Base-by-base conservation (phyloP, 1,140 invertebrate genomes). In the Drosophila persimilis region DNA sequence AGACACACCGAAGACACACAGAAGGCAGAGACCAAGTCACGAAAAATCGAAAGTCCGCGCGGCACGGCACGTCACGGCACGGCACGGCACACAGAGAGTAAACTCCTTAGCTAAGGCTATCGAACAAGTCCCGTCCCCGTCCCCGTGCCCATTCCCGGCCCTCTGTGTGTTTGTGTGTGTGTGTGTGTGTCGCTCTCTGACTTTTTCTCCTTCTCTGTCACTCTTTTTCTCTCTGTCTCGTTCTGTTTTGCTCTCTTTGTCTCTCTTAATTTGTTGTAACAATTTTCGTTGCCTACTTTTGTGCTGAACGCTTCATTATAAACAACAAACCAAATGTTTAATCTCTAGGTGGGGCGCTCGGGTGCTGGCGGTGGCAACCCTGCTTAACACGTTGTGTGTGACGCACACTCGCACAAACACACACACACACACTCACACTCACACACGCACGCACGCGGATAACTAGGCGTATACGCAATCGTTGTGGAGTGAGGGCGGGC, bases 391-490 rank as follows among this genome's bases (percentile, higher is more conserved):
- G 66, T 77, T 77, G 73, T 80, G 77, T 75, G 65, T 78, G 54
- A 67, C 74, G 58, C 75, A 78, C 77, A 74, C 61, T 39, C 67
- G 44, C 67, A 44, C 22, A 54, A 43, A 39, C 52, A 43, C 70
- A 53, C 54, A 50, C 24, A 56, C 41, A 51, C 45, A 20, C 17
- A 48, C 22, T 39, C 17, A 48, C 22, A 44, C 22, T 64, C 39
- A 59, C 24, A 24, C 15, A 46, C 9, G 29, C 57, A 72, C 35
- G 44, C 13, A 20, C 31, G 35, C 11, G 35, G 35, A 39, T 11
- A 29, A 43, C 64, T 67, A 73, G 67, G 77, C 81, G 80, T 86
- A 85, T 85, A 85, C 80, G 80, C 81, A 85, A 85, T 81, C 79
- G 52, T 70, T 69, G 58, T 53, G 51, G 31, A 31, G 31, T 26